These are phyloP conservation scores for Sebastes matsubarae DNA, from an alignment of 2,797 vertebrate genomes.

Conservation along the genomic window DNA sequence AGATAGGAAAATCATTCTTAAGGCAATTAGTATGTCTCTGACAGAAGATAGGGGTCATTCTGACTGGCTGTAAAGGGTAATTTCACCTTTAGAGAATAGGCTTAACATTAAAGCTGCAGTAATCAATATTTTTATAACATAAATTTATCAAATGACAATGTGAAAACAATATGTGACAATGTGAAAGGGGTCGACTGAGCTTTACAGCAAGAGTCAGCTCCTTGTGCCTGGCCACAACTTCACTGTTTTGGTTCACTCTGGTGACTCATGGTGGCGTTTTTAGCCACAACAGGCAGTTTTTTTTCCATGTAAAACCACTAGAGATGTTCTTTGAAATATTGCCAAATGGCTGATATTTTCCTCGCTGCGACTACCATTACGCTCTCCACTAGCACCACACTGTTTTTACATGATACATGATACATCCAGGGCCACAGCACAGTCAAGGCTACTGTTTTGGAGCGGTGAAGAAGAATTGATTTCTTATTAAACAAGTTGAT, in stretches of 20 bases:
- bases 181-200: not conserved
- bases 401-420: too few relatives aligned
- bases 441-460: too few relatives aligned
- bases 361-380: too few relatives aligned
- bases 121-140: not conserved
- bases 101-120: not conserved
- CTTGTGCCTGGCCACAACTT: not conserved
- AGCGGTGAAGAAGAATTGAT: too few relatives aligned
- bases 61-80: not conserved
- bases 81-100: not conserved
- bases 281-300: too few relatives aligned
- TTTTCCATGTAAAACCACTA: not conserved
- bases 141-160: not conserved
- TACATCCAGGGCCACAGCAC: too few relatives aligned
- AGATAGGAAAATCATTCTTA: constrained; percentile 9
- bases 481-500: too few relatives aligned
- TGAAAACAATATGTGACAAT: not conserved
- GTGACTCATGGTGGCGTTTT: not conserved
- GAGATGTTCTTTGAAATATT: too few relatives aligned
- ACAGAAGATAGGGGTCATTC: not conserved
- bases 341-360: too few relatives aligned
- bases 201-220: not conserved
- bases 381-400: too few relatives aligned
- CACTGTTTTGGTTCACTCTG: not conserved
- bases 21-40: not conserved